Percentiles rank a stretch among this genome's conserved stretches.
Evolutionary conservation across 2,888 invertebrate species (phyloP).

Genomic region (Pherbina coryleti): DNA sequence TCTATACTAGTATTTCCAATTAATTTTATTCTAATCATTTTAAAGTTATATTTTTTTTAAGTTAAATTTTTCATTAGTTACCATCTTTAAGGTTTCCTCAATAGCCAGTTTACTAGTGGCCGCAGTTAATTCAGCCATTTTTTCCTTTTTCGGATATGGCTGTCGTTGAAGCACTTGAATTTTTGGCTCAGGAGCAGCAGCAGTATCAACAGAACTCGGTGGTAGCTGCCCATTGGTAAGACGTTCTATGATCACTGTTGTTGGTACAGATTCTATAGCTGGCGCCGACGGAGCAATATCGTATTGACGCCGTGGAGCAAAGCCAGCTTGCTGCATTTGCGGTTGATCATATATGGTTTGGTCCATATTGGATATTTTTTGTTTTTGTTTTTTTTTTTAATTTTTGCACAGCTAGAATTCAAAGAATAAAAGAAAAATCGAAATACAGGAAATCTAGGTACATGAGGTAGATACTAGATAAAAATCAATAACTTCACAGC

Average conservation of each 20-base stretch:
- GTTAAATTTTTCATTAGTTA: constrained; percentile 45
- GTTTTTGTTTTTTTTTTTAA: constrained; percentile 41
- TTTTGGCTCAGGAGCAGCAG: constrained; percentile 37
- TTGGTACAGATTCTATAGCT: constrained; percentile 43
- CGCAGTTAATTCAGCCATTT: constrained; percentile 47
- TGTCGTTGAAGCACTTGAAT: constrained; percentile 50
- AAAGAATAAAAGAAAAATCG: constrained; percentile 30
- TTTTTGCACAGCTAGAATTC: constrained; percentile 45
- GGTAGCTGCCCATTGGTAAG: constrained; percentile 52
- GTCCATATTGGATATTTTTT: constrained; percentile 48
- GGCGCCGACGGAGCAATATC: constrained; percentile 50
- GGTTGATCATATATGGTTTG: constrained; percentile 44
- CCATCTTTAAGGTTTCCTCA: constrained; percentile 65
- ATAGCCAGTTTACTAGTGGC: constrained; percentile 56
- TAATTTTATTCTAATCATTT: not conserved
- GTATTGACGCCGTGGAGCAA: constrained; percentile 66
- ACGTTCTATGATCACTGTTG: constrained; percentile 35
- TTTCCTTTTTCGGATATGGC: constrained; percentile 60
- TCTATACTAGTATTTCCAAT: too few relatives aligned
- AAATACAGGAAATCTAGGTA: constrained; percentile 37
- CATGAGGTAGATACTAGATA: constrained; percentile 21
- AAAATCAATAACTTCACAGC: constrained; percentile 44
- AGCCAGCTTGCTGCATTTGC: constrained; percentile 58
- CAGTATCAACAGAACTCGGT: constrained; percentile 1
- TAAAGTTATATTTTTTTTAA: not conserved